phyloP scores from a whole-genome alignment of 2,113 vertebrate genomes.

The Taurulus bubalis region DNA sequence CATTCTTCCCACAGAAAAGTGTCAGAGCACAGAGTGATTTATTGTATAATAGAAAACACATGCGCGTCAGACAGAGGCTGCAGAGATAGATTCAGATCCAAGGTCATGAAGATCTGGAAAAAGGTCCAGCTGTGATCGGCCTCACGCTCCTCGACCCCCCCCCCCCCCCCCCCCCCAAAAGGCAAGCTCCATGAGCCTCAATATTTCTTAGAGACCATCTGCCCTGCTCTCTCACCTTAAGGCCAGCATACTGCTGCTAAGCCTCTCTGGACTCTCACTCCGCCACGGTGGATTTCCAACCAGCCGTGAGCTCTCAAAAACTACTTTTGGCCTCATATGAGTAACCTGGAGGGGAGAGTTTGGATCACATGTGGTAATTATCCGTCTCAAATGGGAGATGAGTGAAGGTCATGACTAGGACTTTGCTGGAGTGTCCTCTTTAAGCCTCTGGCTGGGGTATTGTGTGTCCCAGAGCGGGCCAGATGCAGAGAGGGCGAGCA shows the following conservation, averaged over 20 bases:
- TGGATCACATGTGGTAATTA: slow-evolving; percentile 53
- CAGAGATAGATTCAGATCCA: not conserved
- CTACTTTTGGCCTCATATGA: slow-evolving; percentile 2
- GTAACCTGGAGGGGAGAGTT: slow-evolving; percentile 45
- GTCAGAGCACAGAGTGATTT: slow-evolving; percentile 54
- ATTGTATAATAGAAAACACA: slow-evolving; percentile 58
- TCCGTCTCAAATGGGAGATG: slow-evolving; percentile 52
- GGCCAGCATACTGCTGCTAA: slow-evolving; percentile 33
- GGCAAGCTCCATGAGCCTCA: not conserved
- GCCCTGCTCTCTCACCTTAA: slow-evolving; percentile 53
- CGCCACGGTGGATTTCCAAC: slow-evolving; percentile 44
- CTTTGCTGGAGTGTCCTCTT: slow-evolving; percentile 34
- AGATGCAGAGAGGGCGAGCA: slow-evolving; percentile 35
- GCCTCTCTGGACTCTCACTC: slow-evolving; percentile 34
- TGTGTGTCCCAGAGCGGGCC: slow-evolving; percentile 26
- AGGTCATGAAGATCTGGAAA: slow-evolving; percentile 37
- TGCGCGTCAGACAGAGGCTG: slow-evolving; percentile 24
- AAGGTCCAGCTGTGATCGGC: slow-evolving; percentile 51
- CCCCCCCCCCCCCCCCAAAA: not conserved
- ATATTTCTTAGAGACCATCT: slow-evolving; percentile 46
- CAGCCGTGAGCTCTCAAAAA: slow-evolving; percentile 5
- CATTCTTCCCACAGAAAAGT: slow-evolving; percentile 42
- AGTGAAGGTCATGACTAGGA: slow-evolving; percentile 49
- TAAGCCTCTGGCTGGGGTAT: slow-evolving; percentile 41
- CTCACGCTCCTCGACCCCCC: slow-evolving; percentile 30